A percentile compares a stretch with the other conserved stretches of the same genome.
These are phyloP conservation scores for Toxotes jaculatrix DNA, from an alignment of 2,113 vertebrate genomes.

Conservation along the genomic window DNA sequence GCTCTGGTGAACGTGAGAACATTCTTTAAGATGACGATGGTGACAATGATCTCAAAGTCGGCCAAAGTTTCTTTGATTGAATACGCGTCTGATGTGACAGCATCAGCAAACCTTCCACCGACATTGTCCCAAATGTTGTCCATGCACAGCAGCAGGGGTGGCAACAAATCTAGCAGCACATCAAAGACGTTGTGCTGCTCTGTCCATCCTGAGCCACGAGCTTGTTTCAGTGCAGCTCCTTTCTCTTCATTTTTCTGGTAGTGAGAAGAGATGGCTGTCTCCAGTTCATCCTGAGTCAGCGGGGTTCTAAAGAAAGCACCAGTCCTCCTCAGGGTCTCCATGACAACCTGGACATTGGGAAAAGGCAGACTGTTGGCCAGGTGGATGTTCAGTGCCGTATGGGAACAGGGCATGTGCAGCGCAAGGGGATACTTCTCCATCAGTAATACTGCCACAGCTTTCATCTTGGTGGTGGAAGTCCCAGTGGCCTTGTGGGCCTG, in stretches of 20 bases:
- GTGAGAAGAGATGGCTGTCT: slow-evolving; percentile 83
- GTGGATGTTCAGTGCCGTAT: slow-evolving; percentile 91
- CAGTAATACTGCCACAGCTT: slow-evolving; percentile 88
- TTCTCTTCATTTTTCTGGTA: slow-evolving; percentile 88
- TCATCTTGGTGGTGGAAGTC: slow-evolving; percentile 91
- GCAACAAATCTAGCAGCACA: slow-evolving; percentile 88
- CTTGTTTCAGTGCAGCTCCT: slow-evolving; percentile 82
- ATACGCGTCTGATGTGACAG: slow-evolving; percentile 78
- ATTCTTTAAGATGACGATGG: slow-evolving; percentile 90
- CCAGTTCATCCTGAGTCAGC: slow-evolving; percentile 83
- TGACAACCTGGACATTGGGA: slow-evolving; percentile 86
- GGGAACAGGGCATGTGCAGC: slow-evolving; percentile 89
- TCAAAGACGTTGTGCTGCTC: slow-evolving; percentile 90
- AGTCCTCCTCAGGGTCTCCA: slow-evolving; percentile 89
- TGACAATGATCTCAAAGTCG: slow-evolving; percentile 92
- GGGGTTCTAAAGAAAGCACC: slow-evolving; percentile 84
- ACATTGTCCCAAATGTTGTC: slow-evolving; percentile 85
- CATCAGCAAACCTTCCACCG: slow-evolving; percentile 77
- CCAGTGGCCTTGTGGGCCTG: slow-evolving; percentile 92
- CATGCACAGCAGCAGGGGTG: slow-evolving; percentile 88
- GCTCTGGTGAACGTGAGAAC: slow-evolving; percentile 91
- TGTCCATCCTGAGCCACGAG: slow-evolving; percentile 86
- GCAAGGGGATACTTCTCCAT: slow-evolving; percentile 92
- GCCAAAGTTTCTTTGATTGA: slow-evolving; percentile 86
- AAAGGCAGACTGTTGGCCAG: slow-evolving; percentile 90